phyloP scores from a whole-genome alignment of 2,888 invertebrate genomes.

The Rhabditoides inermis region DNA sequence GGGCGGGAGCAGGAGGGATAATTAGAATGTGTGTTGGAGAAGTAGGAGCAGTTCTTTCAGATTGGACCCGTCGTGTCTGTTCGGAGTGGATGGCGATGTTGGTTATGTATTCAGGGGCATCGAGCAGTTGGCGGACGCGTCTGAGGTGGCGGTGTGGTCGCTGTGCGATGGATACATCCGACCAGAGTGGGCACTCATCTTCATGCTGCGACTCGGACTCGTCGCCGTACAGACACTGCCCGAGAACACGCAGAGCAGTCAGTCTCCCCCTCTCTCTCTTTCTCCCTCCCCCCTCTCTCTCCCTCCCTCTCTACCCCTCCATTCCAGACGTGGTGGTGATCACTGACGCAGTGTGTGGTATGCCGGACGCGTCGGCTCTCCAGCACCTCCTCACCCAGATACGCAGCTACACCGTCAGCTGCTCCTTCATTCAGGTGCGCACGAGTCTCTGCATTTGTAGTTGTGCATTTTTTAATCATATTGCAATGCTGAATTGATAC shows the following conservation, averaged over 20 bases:
- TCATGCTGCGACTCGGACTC: constrained; percentile 70
- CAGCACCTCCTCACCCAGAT: constrained; percentile 68
- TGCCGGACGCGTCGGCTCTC: constrained; percentile 67
- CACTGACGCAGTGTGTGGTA: constrained; percentile 66
- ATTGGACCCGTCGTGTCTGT: constrained; percentile 1
- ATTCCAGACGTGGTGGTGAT: constrained; percentile 55
- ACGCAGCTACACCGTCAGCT: constrained; percentile 67
- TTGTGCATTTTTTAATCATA: too few relatives aligned
- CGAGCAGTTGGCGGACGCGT: too few relatives aligned
- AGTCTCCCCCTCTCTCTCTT: too few relatives aligned
- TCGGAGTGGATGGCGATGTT: neutral
- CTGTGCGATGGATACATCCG: constrained; percentile 20
- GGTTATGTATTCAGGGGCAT: too few relatives aligned
- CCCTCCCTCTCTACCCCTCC: too few relatives aligned
- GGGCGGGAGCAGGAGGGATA: neutral
- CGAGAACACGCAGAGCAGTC: constrained; percentile 69
- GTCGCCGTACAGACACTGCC: constrained; percentile 68
- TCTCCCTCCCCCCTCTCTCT: too few relatives aligned
- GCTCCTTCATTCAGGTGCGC: constrained; percentile 69
- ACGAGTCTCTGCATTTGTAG: constrained; percentile 36
- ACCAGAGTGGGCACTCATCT: constrained; percentile 60
- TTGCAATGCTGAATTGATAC: constrained; percentile 9
- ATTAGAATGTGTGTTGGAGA: neutral
- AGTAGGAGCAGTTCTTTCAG: neutral
- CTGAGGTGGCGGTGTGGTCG: too few relatives aligned